Evolutionary conservation across 1,140 invertebrate species (phyloP).

Genomic region (Mizuhopecten yessoensis): DNA sequence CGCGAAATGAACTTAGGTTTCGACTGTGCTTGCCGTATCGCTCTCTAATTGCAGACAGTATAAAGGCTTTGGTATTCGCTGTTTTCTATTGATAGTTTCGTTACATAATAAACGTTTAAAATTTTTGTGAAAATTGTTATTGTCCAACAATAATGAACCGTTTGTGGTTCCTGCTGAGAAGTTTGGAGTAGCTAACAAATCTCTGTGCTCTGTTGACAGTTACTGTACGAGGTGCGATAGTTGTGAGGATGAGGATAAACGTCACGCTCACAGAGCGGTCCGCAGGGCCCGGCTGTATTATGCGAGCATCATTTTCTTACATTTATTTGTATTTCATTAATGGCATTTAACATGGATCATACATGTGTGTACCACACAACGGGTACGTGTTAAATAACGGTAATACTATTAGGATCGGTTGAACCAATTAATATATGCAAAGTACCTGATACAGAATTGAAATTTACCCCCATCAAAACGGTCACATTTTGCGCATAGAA

Average conservation of each 20-base stretch:
- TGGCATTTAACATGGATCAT: no score
- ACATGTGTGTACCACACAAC: no score
- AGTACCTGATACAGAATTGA: no score
- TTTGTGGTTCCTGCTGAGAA: background rate
- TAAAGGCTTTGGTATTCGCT: background rate
- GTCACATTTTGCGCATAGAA: no score
- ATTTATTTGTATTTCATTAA: no score
- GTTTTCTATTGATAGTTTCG: conserved; percentile 6
- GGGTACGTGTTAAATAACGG: no score
- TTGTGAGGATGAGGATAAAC: background rate
- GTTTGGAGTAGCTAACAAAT: background rate
- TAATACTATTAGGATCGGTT: no score
- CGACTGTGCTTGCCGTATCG: background rate
- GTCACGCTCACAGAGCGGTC: no score
- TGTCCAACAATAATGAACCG: background rate
- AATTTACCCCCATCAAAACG: no score
- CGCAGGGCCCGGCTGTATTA: no score
- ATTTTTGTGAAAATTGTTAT: background rate
- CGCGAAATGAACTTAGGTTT: background rate
- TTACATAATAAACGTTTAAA: conserved; percentile 28
- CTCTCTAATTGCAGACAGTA: background rate
- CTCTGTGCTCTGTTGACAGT: background rate
- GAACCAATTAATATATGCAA: no score
- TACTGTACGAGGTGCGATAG: background rate
- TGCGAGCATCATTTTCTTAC: no score